Conservation (phyloP, 2,797 vertebrate genomes). For the Apogon talboti region DNA sequence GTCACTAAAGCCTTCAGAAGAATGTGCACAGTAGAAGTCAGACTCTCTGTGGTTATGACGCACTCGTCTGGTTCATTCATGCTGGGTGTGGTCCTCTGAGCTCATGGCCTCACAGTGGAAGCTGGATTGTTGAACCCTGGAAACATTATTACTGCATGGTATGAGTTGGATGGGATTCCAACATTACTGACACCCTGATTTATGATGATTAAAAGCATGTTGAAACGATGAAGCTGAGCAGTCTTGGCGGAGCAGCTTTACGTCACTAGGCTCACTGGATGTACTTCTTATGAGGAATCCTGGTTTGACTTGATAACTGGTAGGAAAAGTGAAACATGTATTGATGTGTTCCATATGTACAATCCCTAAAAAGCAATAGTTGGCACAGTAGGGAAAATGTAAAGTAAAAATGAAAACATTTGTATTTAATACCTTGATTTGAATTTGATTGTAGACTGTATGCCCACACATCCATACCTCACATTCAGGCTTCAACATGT, state of each 20-base stretch:
- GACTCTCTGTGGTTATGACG: conserved; percentile 19
- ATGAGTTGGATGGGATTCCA: conserved; percentile 10
- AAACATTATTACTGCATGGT: conserved; percentile 28
- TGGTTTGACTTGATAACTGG: conserved; percentile 4
- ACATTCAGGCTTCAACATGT: no score
- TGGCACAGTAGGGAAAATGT: no score
- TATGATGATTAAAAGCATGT: conserved; percentile 52
- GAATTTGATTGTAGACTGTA: neutral
- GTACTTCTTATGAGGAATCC: conserved; percentile 12
- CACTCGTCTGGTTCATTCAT: conserved; percentile 17
- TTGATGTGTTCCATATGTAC: neutral
- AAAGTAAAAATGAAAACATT: no score
- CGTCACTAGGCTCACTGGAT: conserved; percentile 19
- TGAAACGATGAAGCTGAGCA: conserved; percentile 29
- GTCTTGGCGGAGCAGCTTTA: conserved; percentile 37
- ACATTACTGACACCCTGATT: conserved; percentile 45
- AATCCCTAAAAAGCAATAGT: neutral
- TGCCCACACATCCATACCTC: no score
- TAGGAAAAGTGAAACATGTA: conserved; percentile 15
- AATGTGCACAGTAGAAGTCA: conserved; percentile 24
- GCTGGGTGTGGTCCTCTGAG: conserved; percentile 44
- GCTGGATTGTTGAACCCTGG: conserved; percentile 31
- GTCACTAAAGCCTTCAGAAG: conserved; percentile 7
- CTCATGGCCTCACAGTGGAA: conserved; percentile 34
- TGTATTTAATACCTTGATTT: no score